Base-by-base conservation (phyloP, 2,888 invertebrate genomes). In the Arge pagana region DNA sequence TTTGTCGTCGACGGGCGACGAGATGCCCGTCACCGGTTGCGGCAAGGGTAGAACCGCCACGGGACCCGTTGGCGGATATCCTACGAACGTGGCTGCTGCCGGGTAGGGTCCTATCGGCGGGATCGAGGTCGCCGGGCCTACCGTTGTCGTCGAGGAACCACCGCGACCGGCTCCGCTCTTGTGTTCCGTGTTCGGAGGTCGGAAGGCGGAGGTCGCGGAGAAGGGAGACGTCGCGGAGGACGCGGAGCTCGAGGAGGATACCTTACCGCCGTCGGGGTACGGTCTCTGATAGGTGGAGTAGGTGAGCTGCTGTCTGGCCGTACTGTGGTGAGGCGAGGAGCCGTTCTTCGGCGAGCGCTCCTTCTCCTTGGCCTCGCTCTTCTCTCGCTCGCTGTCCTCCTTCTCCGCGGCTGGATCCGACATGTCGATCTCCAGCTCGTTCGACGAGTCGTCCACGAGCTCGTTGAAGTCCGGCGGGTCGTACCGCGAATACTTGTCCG, bases 401-500 rank as follows among this genome's bases (percentile, higher is more conserved):
- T 82, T 84, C 50, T 86, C 86, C n/a, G 82, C 81, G 19, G 82
- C 80, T 35, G 86, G 81, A 61, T 88, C 88, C 0, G 88, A 87
- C 85, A 88, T 88, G 70, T 89, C 89, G 63, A 89, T 89, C 74
- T 89, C 89, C 50, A 89, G 71, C 67, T 89, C 89, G 67, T 88
- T 88, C 53, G 89, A 88, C 31, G 88, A 88, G 62, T 89, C 88
- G 72, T 89, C 89, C 4, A 87, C 87, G 16, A 72, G 55, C 68
- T 89, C 89, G 72, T 89, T 88, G 68, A 89, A 89, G 70, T 88
- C 88, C 2, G 85, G 84, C 4, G 85, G 85, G 53, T 87, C 86
- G 74, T 88, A 89, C 54, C 85, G 81, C 0, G 81, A 79, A 58
- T 81, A 82, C 64, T 82, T 81, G 54, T 79, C 79, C 24, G 56